phyloP scores from a whole-genome alignment of 1,140 invertebrate genomes.

The Camponotus floridanus region DNA sequence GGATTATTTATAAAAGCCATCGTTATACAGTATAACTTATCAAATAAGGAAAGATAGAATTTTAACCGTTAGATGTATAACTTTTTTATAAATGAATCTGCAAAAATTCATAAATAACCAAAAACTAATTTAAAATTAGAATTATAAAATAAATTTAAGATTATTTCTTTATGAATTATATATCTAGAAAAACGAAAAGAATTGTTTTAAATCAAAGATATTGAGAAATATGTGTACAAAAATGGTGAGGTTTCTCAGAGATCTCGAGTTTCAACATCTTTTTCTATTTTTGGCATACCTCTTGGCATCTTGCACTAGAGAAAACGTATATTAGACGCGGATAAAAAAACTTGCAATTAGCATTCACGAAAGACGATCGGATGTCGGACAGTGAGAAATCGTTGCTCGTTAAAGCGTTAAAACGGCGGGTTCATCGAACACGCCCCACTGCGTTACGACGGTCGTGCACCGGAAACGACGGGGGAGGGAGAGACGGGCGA shows the following conservation, averaged over 20 bases:
- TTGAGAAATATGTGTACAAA: too few relatives aligned
- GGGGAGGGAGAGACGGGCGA: background rate
- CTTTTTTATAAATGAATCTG: too few relatives aligned
- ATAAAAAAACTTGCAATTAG: background rate
- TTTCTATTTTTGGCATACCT: background rate
- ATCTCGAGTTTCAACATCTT: background rate
- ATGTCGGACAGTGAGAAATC: constrained; percentile 1
- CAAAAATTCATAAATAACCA: too few relatives aligned
- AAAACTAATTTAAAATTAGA: too few relatives aligned
- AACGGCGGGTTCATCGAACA: constrained; percentile 18
- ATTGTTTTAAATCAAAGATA: too few relatives aligned
- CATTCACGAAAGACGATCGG: background rate
- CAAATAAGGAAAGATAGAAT: background rate
- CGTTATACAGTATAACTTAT: background rate
- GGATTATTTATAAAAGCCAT: background rate
- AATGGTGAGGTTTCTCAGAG: too few relatives aligned
- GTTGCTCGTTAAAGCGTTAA: constrained; percentile 50
- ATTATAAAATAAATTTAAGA: too few relatives aligned
- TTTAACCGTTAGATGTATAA: background rate
- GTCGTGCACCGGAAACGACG: constrained; percentile 37
- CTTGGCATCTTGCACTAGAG: too few relatives aligned
- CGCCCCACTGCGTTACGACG: constrained; percentile 11
- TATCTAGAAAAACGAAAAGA: too few relatives aligned
- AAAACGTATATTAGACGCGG: constrained; percentile 1
- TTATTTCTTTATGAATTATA: too few relatives aligned